Evolutionary conservation across 1,140 invertebrate genomes (phyloP), one percentile per base, ranked within the genome.

Genomic region (Anoplolepis gracilipes): DNA sequence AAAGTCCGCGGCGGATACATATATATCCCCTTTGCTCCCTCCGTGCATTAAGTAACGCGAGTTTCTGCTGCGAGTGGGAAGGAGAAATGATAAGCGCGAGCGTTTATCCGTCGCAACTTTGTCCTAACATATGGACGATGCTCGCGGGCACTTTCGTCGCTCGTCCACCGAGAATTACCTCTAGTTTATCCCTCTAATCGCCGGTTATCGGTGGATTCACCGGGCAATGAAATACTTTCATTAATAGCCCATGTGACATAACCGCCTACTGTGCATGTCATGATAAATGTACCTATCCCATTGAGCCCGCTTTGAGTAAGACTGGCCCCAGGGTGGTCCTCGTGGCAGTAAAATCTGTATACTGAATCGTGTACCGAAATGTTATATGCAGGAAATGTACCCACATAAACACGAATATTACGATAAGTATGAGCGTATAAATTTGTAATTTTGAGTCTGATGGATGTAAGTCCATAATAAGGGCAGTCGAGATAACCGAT

Each of bases 201-300:
- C 28, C n/a, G 25, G 10, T 11, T 53, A 57, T 67, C 57, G 36
- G 55, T 13, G 36, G 0, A 25, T 11, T 25, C 13, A 39, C 49
- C 39, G n/a, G 0, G 85, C 61, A 16, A 84, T 87, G 61, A 87
- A 87, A 53, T 61, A 61, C 53, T 59, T 70, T 87, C 67, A 87
- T 87, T 87, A 87, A 87, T 69, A 57, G 69, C 67, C 33, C 42
- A 28, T 64, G 39, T 53, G n/a, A 39, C 53, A 64, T 65, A 22
- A 42, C 39, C 39, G 30, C 33, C 64, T 36, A 62, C 64, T 30
- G 39, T 28, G 46, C n/a, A 46, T 22, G 30, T 65, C 46, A 53
- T 81, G 67, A 87, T 49, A 28, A 39, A 86, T 55, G 49, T 65
- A 42, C 1, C 59, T 64, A 75, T 87, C 86, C 69, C 86, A 86